Evolutionary conservation across 2,797 vertebrate species (phyloP), one percentile per base, ranked within the genome.

Genomic region (Rhinella marina): DNA sequence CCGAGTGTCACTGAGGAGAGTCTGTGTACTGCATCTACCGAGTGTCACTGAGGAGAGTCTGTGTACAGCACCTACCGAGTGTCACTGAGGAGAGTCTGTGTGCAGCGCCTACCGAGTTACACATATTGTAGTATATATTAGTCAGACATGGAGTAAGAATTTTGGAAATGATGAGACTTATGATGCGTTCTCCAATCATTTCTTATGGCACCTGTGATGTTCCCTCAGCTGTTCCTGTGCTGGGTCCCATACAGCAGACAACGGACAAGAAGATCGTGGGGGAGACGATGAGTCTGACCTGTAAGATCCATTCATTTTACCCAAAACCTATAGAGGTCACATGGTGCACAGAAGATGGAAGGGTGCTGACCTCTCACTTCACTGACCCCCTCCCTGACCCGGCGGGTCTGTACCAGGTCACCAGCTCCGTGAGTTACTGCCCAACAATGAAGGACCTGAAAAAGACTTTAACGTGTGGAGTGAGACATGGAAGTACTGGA

Each of bases 391-490:
- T 76, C 7, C 1, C 2, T 17, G 87, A 78, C 13, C 17, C 23
- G 0, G 17, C 62, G 7, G 50, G 27, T 3, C 54, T 87, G 14
- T 81, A 27, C 48, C 21, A 68, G 4, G 25, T 78, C 19, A 77
- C 84, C 68, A 87, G 80, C 32, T 6, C 7, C 19, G 4, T 84
- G 11, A 70, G 10, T n/a, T 61, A 57, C 68, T 21, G n/a, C 50
- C 81, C 68, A 12, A 84, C 41, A 25, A 8, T 70, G 13, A 54
- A 41, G 19, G 81, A 88, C 48, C 12, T 57, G 25, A 6, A 16
- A 57, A 84, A 57, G 50, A 83, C 27, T 4, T 84, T 86, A 10
- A 75, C 7, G 1, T 90, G 90, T 83, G 66, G 56, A n/a, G 85
- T 90, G 17, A 16, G 23, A 23, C 90, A 90, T 61, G 7, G 13